Percentiles rank a stretch among this genome's conserved stretches.
phyloP scores from a whole-genome alignment of 2,113 vertebrate species.

The Orientallactaga bullata region DNA sequence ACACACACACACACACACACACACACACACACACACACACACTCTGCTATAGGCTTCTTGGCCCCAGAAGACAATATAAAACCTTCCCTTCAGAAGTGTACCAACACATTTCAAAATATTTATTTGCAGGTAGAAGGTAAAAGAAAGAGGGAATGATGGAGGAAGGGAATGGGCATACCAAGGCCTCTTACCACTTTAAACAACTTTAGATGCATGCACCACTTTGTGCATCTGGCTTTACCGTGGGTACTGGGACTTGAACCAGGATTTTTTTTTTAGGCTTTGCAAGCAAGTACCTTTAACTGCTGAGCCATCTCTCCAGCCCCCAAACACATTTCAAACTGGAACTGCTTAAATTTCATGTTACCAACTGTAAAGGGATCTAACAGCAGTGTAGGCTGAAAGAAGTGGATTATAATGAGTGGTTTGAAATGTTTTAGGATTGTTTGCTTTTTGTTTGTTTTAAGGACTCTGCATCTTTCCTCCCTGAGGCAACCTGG shows the following conservation, averaged over 20 bases:
- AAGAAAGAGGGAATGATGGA: too few species aligned
- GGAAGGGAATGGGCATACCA: too few species aligned
- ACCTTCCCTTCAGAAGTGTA: constrained; percentile 40
- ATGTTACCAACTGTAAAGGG: constrained; percentile 5
- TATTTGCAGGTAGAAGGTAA: too few species aligned
- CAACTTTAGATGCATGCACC: too few species aligned
- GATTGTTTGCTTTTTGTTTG: constrained; percentile 27
- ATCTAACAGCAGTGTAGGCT: constrained; percentile 45
- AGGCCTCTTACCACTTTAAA: too few species aligned
- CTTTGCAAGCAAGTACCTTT: too few species aligned
- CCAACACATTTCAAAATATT: constrained; percentile 28
- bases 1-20: too few species aligned
- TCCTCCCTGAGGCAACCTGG: constrained; percentile 19
- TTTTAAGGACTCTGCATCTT: constrained; percentile 53
- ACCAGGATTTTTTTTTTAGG: too few species aligned
- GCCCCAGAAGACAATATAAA: constrained; percentile 40
- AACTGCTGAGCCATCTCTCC: too few species aligned
- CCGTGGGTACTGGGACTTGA: too few species aligned
- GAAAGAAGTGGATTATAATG: not conserved
- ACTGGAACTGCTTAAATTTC: constrained; percentile 3
- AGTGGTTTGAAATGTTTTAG: constrained; percentile 31
- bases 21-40: not conserved
- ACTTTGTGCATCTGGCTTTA: too few species aligned
- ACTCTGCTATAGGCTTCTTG: not conserved
- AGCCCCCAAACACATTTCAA: not conserved